phyloP scores from a whole-genome alignment of 2,113 vertebrate species.

The Empidonax traillii region DNA sequence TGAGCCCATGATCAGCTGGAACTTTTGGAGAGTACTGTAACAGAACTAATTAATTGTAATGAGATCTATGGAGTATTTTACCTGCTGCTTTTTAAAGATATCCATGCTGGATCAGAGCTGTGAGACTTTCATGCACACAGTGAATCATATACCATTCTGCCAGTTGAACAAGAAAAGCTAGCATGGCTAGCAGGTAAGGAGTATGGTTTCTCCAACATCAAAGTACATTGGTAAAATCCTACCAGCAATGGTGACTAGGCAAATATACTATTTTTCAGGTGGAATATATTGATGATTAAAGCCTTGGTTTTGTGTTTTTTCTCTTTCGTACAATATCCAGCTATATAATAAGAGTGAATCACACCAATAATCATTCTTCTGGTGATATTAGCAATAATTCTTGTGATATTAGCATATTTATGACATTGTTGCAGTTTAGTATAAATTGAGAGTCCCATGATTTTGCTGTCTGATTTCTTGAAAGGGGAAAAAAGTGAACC shows the following conservation, averaged over 20 bases:
- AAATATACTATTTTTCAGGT: not conserved
- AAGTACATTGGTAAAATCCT: not conserved
- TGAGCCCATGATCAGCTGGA: not conserved
- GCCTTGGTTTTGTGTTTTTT: not conserved
- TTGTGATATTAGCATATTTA: not conserved
- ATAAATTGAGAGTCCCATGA: not conserved
- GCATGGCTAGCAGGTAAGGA: not conserved
- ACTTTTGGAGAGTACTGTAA: not conserved
- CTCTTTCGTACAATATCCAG: not conserved
- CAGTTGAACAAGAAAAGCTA: not conserved
- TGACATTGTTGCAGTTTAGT: not conserved
- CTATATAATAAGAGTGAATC: not conserved
- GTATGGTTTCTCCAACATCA: not conserved
- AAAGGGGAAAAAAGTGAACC: not conserved
- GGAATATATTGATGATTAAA: not conserved
- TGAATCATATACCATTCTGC: not conserved
- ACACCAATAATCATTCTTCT: not conserved
- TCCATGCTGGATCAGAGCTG: not conserved
- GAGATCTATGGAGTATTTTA: not conserved
- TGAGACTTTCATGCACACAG: not conserved
- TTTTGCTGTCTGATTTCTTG: not conserved
- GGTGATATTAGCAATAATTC: not conserved
- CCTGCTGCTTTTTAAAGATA: not conserved
- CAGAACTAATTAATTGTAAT: constrained; percentile 24
- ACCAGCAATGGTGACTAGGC: not conserved